Conservation (phyloP, 1,140 invertebrate genomes). For the Brachionus rotundiformis region DNA sequence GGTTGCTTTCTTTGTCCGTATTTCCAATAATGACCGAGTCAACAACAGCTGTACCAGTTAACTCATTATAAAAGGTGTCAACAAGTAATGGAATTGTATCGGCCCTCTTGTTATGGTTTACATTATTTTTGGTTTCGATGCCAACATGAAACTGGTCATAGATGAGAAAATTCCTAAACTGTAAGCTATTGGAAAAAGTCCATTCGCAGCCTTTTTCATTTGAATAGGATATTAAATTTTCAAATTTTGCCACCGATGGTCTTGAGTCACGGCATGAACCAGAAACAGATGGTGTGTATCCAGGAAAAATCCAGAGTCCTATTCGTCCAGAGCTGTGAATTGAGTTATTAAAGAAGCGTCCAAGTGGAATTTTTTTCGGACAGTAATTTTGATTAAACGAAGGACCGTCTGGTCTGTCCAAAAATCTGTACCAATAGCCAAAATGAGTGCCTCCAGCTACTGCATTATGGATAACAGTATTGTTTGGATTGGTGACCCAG, state of each 20-base stretch:
- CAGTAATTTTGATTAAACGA: slow-evolving; percentile 57
- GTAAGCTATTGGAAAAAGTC: slow-evolving; percentile 57
- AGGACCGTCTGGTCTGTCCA: slow-evolving; percentile 59
- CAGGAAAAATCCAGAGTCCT: slow-evolving; percentile 61
- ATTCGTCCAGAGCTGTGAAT: slow-evolving; percentile 61
- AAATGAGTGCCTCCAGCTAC: slow-evolving; percentile 62
- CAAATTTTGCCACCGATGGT: slow-evolving; percentile 51
- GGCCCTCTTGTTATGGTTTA: not conserved
- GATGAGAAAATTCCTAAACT: slow-evolving; percentile 56
- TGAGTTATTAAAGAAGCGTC: slow-evolving; percentile 58
- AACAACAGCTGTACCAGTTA: not conserved
- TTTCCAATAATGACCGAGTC: slow-evolving; percentile 44
- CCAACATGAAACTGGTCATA: slow-evolving; percentile 58
- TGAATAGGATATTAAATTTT: slow-evolving; percentile 52
- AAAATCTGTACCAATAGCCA: slow-evolving; percentile 61
- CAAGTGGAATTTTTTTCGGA: slow-evolving; percentile 56
- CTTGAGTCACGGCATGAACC: slow-evolving; percentile 32
- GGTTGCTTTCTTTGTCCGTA: not conserved
- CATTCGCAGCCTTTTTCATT: slow-evolving; percentile 56
- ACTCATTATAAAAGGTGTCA: slow-evolving; percentile 31
- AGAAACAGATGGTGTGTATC: slow-evolving; percentile 55
- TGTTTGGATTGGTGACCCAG: slow-evolving; percentile 61
- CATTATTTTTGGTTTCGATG: slow-evolving; percentile 36
- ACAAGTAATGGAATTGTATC: not conserved
- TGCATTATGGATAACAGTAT: slow-evolving; percentile 57